A percentile compares a stretch with the other conserved stretches of the same genome.
Evolutionary conservation across 2,797 vertebrate species (phyloP).

Genomic region (Gymnoscopelus microlampas): DNA sequence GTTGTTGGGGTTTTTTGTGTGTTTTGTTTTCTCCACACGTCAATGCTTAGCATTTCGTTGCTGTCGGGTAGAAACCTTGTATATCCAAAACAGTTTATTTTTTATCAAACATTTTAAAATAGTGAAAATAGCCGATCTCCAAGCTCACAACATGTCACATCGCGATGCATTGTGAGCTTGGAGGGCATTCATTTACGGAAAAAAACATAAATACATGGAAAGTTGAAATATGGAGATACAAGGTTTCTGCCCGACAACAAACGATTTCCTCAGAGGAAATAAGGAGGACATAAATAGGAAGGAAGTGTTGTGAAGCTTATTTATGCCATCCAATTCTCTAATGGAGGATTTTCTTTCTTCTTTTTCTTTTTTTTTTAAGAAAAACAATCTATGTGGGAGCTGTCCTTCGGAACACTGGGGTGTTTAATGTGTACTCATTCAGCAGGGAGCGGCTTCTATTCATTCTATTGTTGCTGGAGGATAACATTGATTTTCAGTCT

Average conservation of each 20-base stretch:
- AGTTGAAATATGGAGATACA: no score
- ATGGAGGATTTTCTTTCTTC: conserved; percentile 40
- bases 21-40: no score
- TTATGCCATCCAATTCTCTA: conserved; percentile 59
- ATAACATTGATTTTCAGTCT: conserved; percentile 78
- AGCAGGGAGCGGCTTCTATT: conserved; percentile 68
- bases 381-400: conserved; percentile 32
- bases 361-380: conserved; percentile 24
- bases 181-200: no score
- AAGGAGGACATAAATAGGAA: conserved; percentile 45
- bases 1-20: not conserved
- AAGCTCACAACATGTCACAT: no score
- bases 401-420: conserved; percentile 61
- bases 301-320: conserved; percentile 46
- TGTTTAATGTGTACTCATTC: conserved; percentile 72
- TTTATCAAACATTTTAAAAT: no score
- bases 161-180: no score
- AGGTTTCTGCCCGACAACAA: no score
- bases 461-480: conserved; percentile 69
- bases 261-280: conserved; percentile 12
- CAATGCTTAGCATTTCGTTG: no score
- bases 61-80: no score
- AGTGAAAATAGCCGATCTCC: no score
- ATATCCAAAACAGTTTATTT: no score
- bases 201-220: no score